A percentile compares a stretch with the other conserved stretches of the same genome.
phyloP scores from a whole-genome alignment of 2,888 invertebrate species.

The Philonicus albiceps region DNA sequence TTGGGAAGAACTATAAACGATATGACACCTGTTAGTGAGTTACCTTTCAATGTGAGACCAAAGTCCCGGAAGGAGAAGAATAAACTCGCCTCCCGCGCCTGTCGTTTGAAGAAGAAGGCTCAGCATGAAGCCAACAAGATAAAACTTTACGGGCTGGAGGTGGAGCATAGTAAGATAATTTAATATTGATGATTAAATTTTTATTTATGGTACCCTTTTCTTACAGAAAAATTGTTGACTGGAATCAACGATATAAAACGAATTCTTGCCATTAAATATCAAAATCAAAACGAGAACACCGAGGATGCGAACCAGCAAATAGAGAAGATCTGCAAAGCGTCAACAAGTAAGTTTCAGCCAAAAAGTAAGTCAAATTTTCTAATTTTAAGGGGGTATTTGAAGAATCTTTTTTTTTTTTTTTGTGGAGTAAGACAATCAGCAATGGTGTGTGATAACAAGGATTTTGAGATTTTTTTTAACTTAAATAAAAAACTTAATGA shows the following conservation, averaged over 20 bases:
- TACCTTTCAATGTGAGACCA: conserved; percentile 87
- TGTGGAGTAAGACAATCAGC: neutral
- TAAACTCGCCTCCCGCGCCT: conserved; percentile 95
- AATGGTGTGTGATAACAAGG: no score
- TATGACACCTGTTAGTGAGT: conserved; percentile 93
- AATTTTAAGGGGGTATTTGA: neutral
- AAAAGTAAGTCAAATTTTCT: neutral
- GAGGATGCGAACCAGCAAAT: conserved; percentile 76
- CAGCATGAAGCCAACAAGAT: conserved; percentile 99
- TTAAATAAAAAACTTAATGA: no score
- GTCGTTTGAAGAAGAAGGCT: conserved; percentile 97
- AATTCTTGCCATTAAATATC: conserved; percentile 71
- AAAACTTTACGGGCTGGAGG: conserved; percentile 90
- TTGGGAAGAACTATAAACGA: conserved; percentile 91
- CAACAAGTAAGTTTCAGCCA: conserved; percentile 72
- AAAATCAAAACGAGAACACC: conserved; percentile 63
- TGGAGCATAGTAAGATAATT: conserved; percentile 86
- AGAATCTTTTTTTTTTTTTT: neutral
- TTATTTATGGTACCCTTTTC: neutral
- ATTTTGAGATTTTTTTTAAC: no score
- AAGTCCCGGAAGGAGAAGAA: conserved; percentile 98
- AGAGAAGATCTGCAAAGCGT: conserved; percentile 73
- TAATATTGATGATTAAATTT: neutral
- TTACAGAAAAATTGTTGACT: conserved; percentile 77
- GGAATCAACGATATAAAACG: conserved; percentile 82